Evolutionary conservation across 2,797 vertebrate genomes (phyloP), one percentile per base, ranked within the genome.

Genomic region (Melanotaenia pygmaea): DNA sequence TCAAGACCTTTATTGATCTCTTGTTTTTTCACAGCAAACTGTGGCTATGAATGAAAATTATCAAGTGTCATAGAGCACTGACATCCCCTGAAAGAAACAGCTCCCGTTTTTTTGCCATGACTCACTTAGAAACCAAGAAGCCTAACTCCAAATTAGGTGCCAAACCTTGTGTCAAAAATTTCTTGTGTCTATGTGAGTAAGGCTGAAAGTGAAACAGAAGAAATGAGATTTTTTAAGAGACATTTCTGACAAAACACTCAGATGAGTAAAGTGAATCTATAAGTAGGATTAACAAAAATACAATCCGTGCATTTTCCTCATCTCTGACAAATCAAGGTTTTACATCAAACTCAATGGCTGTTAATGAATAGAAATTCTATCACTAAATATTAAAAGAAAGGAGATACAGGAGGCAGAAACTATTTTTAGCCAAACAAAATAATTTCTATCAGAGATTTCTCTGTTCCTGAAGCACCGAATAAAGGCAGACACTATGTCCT

Each of bases 1-100:
- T 57, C 24, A 60, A n/a, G 20, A 65, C 20, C 9, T 64, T 54
- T 20, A 59, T 58, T 6, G 6, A 79, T 54, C 58, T 20, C 24
- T 1, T 50, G 56, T 60, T 54, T 63, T 13, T 76, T 14, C 4
- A 3, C 3, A 34, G 37, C 18, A 22, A 56, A 53, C 22, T 60
- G 2, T 8, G 37, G 51, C 28, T 35, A n/a, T 40, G 30, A 75
- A 70, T 34, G n/a, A 60, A 53, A 54, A 24, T 26, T 2, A 53
- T 12, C 11, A 6, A 4, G 45, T 51, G 63, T 65, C 67, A 68
- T 0, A 38, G 12, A 67, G 50, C 8, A 59, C 32, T 0, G 28
- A 72, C 78, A 64, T 62, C 22, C 18, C 3, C 63, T 60, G n/a
- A 34, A 67, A 68, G 22, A 22, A 4, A 24, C 22, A 51, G 22